Evolutionary conservation across 2,888 invertebrate genomes (phyloP).

Genomic region (Drosophila anceps): DNA sequence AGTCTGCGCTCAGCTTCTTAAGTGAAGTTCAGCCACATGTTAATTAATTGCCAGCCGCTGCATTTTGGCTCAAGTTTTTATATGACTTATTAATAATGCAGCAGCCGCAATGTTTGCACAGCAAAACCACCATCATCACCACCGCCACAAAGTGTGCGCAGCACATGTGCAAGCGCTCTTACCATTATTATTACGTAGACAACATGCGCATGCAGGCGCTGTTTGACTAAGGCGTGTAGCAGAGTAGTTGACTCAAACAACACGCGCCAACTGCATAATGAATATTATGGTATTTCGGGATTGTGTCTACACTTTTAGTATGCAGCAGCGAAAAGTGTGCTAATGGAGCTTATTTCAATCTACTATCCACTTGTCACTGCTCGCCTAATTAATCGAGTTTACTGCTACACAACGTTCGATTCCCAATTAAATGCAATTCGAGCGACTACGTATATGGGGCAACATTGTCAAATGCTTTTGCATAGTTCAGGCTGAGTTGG

Average conservation of each 20-base stretch:
- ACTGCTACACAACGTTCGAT: constrained; percentile 24
- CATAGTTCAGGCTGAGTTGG: constrained; percentile 3
- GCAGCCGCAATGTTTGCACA: constrained; percentile 42
- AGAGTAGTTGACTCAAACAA: constrained; percentile 17
- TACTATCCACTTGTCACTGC: constrained; percentile 5
- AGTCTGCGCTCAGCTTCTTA: not conserved
- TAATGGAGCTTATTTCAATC: not conserved
- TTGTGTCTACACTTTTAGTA: constrained; percentile 13
- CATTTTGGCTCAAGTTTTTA: constrained; percentile 35
- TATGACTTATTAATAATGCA: constrained; percentile 53
- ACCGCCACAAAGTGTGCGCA: constrained; percentile 12
- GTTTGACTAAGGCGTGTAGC: constrained; percentile 14
- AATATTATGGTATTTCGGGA: constrained; percentile 16
- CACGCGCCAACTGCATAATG: constrained; percentile 8
- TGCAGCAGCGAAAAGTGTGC: not conserved
- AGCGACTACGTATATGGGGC: constrained; percentile 5
- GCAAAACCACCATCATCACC: constrained; percentile 22
- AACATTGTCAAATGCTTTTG: constrained; percentile 14
- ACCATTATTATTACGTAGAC: constrained; percentile 25
- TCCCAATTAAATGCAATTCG: constrained; percentile 46
- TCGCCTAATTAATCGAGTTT: constrained; percentile 38
- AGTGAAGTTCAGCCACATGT: constrained; percentile 23
- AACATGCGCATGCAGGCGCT: constrained; percentile 14
- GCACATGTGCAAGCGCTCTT: constrained; percentile 26
- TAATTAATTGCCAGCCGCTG: constrained; percentile 41